Conservation (phyloP, 2,113 vertebrate species). For the Craseonycteris thonglongyai region DNA sequence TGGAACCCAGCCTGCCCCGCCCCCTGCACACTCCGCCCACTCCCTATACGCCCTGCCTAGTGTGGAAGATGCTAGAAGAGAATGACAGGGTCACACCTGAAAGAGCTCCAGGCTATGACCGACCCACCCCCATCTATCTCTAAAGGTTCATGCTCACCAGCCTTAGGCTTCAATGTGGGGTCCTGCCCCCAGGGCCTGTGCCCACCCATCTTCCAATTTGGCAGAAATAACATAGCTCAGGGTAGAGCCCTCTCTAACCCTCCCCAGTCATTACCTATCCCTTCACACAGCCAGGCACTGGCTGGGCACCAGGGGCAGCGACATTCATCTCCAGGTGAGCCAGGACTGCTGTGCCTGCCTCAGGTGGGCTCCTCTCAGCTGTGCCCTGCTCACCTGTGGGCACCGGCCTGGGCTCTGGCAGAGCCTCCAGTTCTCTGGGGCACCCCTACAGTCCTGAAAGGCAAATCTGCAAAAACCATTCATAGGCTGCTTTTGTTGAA, state of each 20-base stretch:
- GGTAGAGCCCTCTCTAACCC: background rate
- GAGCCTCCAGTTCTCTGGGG: background rate
- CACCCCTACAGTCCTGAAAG: background rate
- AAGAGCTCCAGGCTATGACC: background rate
- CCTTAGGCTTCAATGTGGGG: no score
- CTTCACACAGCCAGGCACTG: background rate
- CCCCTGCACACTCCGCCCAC: background rate
- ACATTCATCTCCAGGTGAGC: background rate
- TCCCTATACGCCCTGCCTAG: no score
- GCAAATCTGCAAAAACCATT: background rate
- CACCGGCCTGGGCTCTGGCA: background rate
- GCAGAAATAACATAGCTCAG: background rate
- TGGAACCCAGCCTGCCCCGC: background rate
- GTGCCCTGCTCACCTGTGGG: background rate
- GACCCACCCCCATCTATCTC: background rate
- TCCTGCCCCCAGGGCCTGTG: no score
- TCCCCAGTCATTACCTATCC: background rate
- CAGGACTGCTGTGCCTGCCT: no score
- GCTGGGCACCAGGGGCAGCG: rapidly evolving
- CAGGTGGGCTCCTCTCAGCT: background rate
- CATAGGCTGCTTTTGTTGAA: conserved; percentile 38
- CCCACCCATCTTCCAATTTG: background rate
- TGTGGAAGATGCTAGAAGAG: background rate
- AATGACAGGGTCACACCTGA: background rate
- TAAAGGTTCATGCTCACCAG: rapidly evolving